Percentiles rank a stretch among this genome's conserved stretches.
phyloP scores from a whole-genome alignment of 2,113 vertebrate species.

The Monopterus albus region DNA sequence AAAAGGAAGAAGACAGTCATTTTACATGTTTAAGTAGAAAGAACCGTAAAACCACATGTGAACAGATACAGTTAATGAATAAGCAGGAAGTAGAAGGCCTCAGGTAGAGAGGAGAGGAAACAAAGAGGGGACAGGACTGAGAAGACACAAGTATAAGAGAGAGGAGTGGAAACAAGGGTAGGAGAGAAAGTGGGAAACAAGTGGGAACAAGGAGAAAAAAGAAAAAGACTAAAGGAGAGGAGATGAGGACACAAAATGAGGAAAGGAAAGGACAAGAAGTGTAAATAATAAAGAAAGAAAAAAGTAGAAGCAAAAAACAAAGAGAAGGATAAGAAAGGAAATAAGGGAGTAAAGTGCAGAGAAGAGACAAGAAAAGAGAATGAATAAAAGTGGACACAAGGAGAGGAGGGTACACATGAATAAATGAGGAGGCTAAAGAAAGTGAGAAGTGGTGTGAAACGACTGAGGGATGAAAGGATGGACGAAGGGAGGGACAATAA shows the following conservation, averaged over 20 bases:
- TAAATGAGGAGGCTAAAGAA: not conserved
- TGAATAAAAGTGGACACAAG: not conserved
- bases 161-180: too few species aligned
- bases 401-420: not conserved
- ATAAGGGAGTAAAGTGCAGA: too few species aligned
- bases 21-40: slow-evolving; percentile 10
- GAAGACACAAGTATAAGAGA: too few species aligned
- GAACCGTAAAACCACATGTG: not conserved
- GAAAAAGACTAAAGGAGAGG: too few species aligned
- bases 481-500: not conserved
- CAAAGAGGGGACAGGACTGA: too few species aligned
- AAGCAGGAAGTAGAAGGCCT: slow-evolving; percentile 37
- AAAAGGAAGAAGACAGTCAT: not conserved
- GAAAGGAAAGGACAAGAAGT: rapidly evolving
- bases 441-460: too few species aligned
- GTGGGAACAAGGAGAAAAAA: not conserved
- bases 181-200: too few species aligned
- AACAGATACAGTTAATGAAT: slow-evolving; percentile 17
- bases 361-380: not conserved
- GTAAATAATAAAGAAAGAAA: too few species aligned
- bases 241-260: not conserved
- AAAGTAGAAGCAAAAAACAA: too few species aligned
- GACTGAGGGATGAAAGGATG: too few species aligned
- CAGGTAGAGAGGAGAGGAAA: not conserved
- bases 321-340: too few species aligned